Percentiles rank a stretch among this genome's conserved stretches.
Evolutionary conservation across 2,888 invertebrate species (phyloP).

Genomic region (Melinaea marsaeus): DNA sequence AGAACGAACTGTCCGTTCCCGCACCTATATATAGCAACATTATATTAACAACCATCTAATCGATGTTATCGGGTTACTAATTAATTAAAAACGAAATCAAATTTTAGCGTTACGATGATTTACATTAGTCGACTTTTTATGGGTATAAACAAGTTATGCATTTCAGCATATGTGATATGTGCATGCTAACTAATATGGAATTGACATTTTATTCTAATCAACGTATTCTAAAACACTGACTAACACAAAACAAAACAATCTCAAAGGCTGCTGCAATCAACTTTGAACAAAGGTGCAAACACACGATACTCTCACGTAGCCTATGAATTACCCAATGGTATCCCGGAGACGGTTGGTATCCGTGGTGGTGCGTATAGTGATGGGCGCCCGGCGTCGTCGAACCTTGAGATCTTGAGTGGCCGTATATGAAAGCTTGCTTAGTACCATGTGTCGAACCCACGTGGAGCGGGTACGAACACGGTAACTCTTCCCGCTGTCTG

Average conservation of each 20-base stretch:
- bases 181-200: slow-evolving; percentile 60
- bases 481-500: slow-evolving; percentile 92
- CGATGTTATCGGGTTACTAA: not conserved
- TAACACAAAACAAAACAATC: slow-evolving; percentile 49
- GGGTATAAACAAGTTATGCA: slow-evolving; percentile 22
- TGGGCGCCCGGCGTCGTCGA: slow-evolving; percentile 81
- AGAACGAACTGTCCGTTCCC: slow-evolving; percentile 94
- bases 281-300: slow-evolving; percentile 49
- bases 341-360: slow-evolving; percentile 84
- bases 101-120: slow-evolving; percentile 1
- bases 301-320: slow-evolving; percentile 59
- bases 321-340: slow-evolving; percentile 85
- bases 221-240: slow-evolving; percentile 52
- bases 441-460: slow-evolving; percentile 84
- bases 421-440: slow-evolving; percentile 79
- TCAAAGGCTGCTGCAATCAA: slow-evolving; percentile 46
- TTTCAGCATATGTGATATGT: slow-evolving; percentile 32
- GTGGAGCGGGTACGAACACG: slow-evolving; percentile 93
- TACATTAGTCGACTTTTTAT: slow-evolving; percentile 8
- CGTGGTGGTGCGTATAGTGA: slow-evolving; percentile 81
- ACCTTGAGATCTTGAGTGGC: slow-evolving; percentile 80
- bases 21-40: slow-evolving; percentile 79
- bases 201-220: slow-evolving; percentile 35
- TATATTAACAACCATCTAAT: not conserved
- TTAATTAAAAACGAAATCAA: slow-evolving; percentile 1